These are phyloP conservation scores for Prunella strophiata DNA, from an alignment of 2,797 vertebrate genomes.

Conservation along the genomic window DNA sequence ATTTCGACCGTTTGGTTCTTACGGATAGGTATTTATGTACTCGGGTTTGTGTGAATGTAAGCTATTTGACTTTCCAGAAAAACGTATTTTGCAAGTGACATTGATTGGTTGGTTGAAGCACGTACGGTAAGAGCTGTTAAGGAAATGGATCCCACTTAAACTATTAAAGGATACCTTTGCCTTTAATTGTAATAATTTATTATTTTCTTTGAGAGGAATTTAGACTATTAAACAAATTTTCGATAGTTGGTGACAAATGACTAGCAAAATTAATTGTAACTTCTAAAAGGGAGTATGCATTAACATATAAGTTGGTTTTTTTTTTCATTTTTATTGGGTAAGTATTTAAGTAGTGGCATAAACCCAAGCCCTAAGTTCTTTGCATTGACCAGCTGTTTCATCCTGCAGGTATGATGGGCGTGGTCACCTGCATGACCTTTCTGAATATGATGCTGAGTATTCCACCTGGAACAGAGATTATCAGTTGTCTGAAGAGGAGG, in stretches of 20 bases:
- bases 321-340: conserved; percentile 72
- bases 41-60: conserved; percentile 99
- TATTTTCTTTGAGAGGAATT: conserved; percentile 53
- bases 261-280: conserved; percentile 72
- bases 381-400: conserved; percentile 82
- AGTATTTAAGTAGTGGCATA: conserved; percentile 70
- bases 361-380: conserved; percentile 51
- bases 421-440: conserved; percentile 99
- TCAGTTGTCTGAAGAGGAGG: conserved; percentile 97
- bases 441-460: conserved; percentile 94
- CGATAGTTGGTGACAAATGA: conserved; percentile 69
- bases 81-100: conserved; percentile 77
- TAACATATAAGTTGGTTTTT: conserved; percentile 20
- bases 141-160: conserved; percentile 67
- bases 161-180: conserved; percentile 67
- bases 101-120: conserved; percentile 86
- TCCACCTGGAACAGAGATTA: conserved; percentile 96
- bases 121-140: conserved; percentile 91
- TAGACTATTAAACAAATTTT: conserved; percentile 71
- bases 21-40: conserved; percentile 99
- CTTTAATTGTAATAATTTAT: conserved; percentile 70
- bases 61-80: conserved; percentile 81
- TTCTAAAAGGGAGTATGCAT: conserved; percentile 57
- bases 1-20: conserved; percentile 99
- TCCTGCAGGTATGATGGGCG: conserved; percentile 97